Evolutionary conservation across 2,888 invertebrate genomes (phyloP), one percentile per base, ranked within the genome.

Genomic region (Volucella bombylans): DNA sequence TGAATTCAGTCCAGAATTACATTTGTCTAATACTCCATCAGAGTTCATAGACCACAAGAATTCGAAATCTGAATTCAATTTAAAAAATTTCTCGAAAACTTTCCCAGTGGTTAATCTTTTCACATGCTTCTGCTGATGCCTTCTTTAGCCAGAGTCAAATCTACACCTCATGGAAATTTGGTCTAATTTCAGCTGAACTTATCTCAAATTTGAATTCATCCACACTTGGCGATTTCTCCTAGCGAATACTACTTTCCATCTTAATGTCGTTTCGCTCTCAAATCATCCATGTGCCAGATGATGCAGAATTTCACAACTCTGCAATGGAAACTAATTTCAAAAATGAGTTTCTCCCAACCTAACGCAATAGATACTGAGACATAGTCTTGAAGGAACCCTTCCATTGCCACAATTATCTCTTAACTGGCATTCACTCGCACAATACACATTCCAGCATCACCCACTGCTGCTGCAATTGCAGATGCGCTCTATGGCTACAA

Each of bases 401-500:
- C 52, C 45, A 52, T 68, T 43, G 39, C 11, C 49, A 79, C 68
- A 83, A 79, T 73, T 79, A 74, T 83, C 69, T 67, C 50, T 49
- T 54, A 71, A 73, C 64, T 69, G 69, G 39, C 55, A 82, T 47
- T 67, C 78, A 57, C 83, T 85, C 80, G 83, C 80, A 85, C 80
- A 57, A 52, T 41, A 69, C 52, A 55, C 69, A 80, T 67, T 71
- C 38, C 65, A 45, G 62, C 77, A 72, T 65, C 81, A 74, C 81
- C 69, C 81, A 81, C 69, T 71, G 59, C 45, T 74, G 18, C 15
- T 54, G 54, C 41, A 64, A 50, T 47, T 59, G 23, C 45, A 59
- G 52, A 31, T 47, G 47, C 38, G 59, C 61, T 49, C 23, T 62
- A 8, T 52, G 69, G 31, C 39, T 54, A 12, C 18, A n/a, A 12